Evolutionary conservation across 2,797 vertebrate species (phyloP), one percentile per base, ranked within the genome.

Genomic region (Gambusia yucatana): DNA sequence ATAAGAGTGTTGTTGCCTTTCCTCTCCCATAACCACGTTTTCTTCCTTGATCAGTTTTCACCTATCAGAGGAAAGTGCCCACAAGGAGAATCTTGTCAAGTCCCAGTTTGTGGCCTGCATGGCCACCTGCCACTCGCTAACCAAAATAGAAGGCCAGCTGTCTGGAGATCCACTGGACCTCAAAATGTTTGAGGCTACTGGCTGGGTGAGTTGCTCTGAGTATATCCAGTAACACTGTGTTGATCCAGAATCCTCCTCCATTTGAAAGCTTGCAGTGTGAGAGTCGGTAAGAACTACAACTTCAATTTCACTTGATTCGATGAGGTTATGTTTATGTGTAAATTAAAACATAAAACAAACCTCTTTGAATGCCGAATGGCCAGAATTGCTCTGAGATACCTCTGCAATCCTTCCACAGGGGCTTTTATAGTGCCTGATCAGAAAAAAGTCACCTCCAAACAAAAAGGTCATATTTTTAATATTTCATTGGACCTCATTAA

Each of bases 101-200:
- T 97, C 98, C 46, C 97, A 97, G 86, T 99, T 99, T 94, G 96
- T 99, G 84, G 97, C 98, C 76, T 99, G 98, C 89, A 99, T 99
- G 98, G 98, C 98, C 90, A 96, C 97, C 76, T 99, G 98, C 93
- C 98, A 99, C 93, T 98, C 98, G 33, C 98, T 99, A 70, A 99
- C 98, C 79, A 99, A 98, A 96, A 99, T 99, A 79, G 97, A 97
- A 82, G 98, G 98, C 43, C 94, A 97, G 33, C 96, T 99, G 86
- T 99, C 98, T 79, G 98, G 98, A 84, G 98, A 99, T 88, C 98
- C 98, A 0, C 96, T 99, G 65, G 98, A 99, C 93, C 95, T 99
- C 85, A 99, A 99, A 95, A 99, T 99, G 98, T 99, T 99, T 89
- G 97, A 98, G 93, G 98, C 98, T 90, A 99, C 97, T 73, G 97